Evolutionary conservation across 2,113 vertebrate species (phyloP), one percentile per base, ranked within the genome.

Genomic region (Nerophis ophidion): DNA sequence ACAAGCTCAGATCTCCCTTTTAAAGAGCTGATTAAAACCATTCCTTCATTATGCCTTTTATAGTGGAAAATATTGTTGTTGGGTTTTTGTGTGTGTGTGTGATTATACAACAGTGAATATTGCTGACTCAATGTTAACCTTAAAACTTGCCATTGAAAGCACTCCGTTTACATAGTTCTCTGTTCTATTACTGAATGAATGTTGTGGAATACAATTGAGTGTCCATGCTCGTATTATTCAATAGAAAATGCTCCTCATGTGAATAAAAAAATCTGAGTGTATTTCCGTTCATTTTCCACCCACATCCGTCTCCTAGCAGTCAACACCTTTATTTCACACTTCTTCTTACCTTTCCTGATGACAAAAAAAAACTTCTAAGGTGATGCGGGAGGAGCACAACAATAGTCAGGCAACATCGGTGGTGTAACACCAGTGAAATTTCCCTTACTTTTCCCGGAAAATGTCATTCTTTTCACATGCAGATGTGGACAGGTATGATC

Each of bases 141-240:
- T 79, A 72, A 85, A 74, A 77, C 19, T 72, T 70, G 62, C 49
- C 61, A 66, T 75, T 64, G 10, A 13, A 61, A 71, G 74, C 66
- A 55, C 66, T 78, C 36, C 33, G 85, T 83, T 75, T 74, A 52
- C 83, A 85, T 77, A 79, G 80, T 83, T 79, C 71, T 78, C 68
- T 82, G 77, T 83, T 83, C 60, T 79, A 80, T 83, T 74, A 61
- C 38, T 52, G 76, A 66, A 45, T 61, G 73, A 61, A 42, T 71
- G 80, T 74, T 66, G 71, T 63, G 56, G 80, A 84, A 80, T 82
- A 70, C 61, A 67, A 77, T 81, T 74, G 75, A 72, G 72, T 65
- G 49, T 6, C 66, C 63, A 16, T 50, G 72, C 56, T 45, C 64
- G 46, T 47, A 67, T 71, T 47, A 67, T 71, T 66, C 46, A 70